Evolutionary conservation across 2,888 invertebrate genomes (phyloP).

Genomic region (Ophioninae sp.): DNA sequence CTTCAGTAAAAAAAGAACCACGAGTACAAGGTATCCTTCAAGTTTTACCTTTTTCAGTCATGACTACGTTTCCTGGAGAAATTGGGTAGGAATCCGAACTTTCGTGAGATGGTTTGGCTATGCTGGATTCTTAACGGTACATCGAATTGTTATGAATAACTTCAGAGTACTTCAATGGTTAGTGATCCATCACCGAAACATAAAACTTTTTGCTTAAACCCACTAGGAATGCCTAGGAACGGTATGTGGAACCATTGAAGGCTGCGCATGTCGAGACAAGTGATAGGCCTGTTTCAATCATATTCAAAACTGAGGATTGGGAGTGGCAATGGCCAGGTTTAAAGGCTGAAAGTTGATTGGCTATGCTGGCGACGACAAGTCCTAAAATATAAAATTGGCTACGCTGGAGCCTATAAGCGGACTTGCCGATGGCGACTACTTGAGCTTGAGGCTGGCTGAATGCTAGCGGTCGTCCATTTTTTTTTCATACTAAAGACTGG

Average conservation of each 20-base stretch:
- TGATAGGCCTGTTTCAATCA: background rate
- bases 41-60: constrained; percentile 2
- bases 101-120: background rate
- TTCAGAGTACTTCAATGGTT: background rate
- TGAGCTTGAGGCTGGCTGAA: too few species aligned
- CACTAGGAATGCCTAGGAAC: background rate
- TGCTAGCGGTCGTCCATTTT: too few species aligned
- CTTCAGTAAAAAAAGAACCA: constrained; percentile 39
- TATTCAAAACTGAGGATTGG: background rate
- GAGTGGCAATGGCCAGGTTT: background rate
- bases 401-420: background rate
- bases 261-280: background rate
- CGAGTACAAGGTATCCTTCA: constrained; percentile 9
- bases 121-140: background rate
- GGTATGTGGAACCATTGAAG: background rate
- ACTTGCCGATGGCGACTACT: too few species aligned
- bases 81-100: background rate
- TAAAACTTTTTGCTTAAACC: background rate
- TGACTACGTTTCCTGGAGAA: background rate
- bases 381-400: background rate
- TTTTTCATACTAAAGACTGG: background rate
- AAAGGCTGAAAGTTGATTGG: background rate
- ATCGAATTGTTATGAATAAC: background rate
- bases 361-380: background rate
- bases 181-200: too few species aligned